Conservation (phyloP, 2,797 vertebrate species). For the Morus bassanus region DNA sequence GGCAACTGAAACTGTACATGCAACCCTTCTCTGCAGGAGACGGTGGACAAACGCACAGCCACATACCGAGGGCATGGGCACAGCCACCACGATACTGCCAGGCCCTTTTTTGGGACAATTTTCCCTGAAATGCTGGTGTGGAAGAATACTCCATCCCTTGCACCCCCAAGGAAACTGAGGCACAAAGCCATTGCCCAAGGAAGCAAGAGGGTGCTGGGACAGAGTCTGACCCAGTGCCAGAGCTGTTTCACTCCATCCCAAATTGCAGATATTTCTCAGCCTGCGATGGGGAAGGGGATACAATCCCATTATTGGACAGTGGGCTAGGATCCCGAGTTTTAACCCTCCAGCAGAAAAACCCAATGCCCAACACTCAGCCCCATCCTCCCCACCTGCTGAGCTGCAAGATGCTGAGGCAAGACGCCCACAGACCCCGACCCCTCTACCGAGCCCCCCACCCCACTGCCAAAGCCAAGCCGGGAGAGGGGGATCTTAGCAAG, state of each 20-base stretch:
- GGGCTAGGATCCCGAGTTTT: neutral
- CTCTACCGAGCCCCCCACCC: neutral
- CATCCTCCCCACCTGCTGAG: neutral
- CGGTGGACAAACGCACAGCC: rapidly evolving
- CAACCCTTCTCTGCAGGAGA: neutral
- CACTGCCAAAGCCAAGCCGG: neutral
- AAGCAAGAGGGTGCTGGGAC: neutral
- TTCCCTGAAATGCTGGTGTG: neutral
- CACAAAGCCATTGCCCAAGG: neutral
- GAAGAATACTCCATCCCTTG: neutral
- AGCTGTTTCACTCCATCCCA: neutral
- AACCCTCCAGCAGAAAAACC: neutral
- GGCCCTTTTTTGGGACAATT: neutral
- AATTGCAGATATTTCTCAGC: neutral
- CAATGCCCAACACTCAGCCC: rapidly evolving
- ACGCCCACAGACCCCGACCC: neutral
- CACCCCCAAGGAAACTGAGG: neutral
- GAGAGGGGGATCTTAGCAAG: neutral
- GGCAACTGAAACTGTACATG: rapidly evolving
- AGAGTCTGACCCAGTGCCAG: rapidly evolving
- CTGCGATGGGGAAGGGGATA: neutral
- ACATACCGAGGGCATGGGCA: neutral
- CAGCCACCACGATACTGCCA: neutral
- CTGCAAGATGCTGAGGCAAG: neutral
- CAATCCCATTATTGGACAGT: rapidly evolving